Conservation (phyloP, 2,888 invertebrate genomes). For the Tupiocoris notatus region DNA sequence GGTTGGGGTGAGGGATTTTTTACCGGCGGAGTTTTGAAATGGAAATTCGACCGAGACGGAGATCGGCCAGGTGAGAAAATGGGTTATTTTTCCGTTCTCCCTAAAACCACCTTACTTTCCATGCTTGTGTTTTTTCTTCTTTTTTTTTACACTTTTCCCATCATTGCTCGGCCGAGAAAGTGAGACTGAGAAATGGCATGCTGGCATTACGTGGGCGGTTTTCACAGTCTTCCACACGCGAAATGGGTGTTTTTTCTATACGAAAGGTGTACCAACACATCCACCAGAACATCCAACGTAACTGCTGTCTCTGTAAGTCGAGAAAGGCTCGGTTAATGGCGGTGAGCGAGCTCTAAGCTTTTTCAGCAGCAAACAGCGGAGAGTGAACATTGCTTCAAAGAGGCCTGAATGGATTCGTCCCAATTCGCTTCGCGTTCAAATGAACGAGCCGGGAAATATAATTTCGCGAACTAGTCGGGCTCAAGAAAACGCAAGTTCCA, state of each 20-base stretch:
- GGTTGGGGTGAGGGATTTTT: neutral
- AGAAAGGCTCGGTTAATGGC: neutral
- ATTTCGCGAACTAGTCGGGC: no score
- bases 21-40: neutral
- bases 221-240: neutral
- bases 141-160: no score
- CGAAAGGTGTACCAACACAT: neutral
- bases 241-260: neutral
- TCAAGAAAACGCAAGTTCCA: no score
- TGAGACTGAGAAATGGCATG: conserved; percentile 8
- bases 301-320: neutral
- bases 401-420: neutral
- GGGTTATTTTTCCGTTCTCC: neutral
- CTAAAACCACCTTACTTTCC: neutral
- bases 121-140: neutral
- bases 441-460: no score
- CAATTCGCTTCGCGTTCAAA: neutral
- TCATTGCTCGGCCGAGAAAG: neutral
- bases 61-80: conserved; percentile 2
- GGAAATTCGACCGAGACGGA: neutral
- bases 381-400: neutral
- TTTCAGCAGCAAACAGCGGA: neutral
- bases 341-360: neutral
- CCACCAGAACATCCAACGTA: no score
- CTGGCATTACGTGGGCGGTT: neutral